Evolutionary conservation across 2,113 vertebrate genomes (phyloP), one percentile per base, ranked within the genome.

Genomic region (Sceloporus undulatus): DNA sequence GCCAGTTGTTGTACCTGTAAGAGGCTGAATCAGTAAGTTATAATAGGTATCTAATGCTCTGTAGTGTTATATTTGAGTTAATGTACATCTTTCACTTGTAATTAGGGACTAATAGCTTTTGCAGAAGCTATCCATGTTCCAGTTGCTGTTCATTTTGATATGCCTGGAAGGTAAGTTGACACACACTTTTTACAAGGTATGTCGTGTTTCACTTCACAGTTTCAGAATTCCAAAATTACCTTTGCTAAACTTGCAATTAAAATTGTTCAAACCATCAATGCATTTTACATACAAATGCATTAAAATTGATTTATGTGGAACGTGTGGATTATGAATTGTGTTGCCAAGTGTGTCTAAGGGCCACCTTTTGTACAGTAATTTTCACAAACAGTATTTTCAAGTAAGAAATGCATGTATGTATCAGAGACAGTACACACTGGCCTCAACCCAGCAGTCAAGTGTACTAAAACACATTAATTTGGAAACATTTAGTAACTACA

Each of bases 91-190:
- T 38, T 10, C 13, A 27, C 87, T 68, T 83, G 77, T 76, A 82
- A 88, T 90, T 95, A 99, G 98, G 98, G 98, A 7, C 96, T 99
- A 0, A 93, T 99, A 85, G 92, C 86, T 7, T 98, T 99, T 87
- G 98, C 98, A 29, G 98, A 99, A 87, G 97, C 96, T 23, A 91
- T 94, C 88, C 94, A 90, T 11, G 92, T 96, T 90, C 96, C 97
- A 0, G 91, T 99, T 90, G 96, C 96, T 0, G 86, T 98, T 88
- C 95, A 98, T 90, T 98, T 98, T 82, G 96, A 97, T 77, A 18
- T 94, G 77, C 92, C 98, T 92, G 98, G 98, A 91, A 97, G 94
- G 99, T 99, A 97, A 1, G 97, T 95, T 68, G 29, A 86, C 23
- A 25, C 27, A 77, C 88, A 38, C 38, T 70, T 78, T 85, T 13